phyloP scores from a whole-genome alignment of 2,888 invertebrate species.

The Eupithecia tripunctaria region DNA sequence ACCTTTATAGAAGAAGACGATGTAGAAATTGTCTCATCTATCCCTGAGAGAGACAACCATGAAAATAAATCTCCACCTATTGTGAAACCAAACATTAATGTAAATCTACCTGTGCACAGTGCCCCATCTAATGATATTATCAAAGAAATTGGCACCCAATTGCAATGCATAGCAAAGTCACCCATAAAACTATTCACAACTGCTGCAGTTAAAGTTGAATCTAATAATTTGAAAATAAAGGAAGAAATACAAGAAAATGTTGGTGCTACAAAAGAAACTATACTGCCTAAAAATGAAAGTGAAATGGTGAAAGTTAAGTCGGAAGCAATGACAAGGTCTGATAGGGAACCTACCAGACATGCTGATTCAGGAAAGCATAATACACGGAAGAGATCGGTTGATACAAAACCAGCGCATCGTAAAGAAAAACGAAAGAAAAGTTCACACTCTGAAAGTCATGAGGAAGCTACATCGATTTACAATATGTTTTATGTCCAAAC shows the following conservation, averaged over 20 bases:
- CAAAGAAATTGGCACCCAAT: slow-evolving; percentile 55
- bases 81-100: slow-evolving; percentile 18
- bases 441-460: slow-evolving; percentile 56
- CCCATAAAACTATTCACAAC: slow-evolving; percentile 48
- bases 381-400: slow-evolving; percentile 71
- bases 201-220: slow-evolving; percentile 39
- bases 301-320: slow-evolving; percentile 39
- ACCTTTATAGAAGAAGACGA: slow-evolving; percentile 70
- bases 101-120: slow-evolving; percentile 21
- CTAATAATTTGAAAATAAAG: slow-evolving; percentile 30
- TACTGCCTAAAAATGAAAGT: slow-evolving; percentile 11
- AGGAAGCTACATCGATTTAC: slow-evolving; percentile 57
- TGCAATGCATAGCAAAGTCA: slow-evolving; percentile 52
- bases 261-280: slow-evolving; percentile 30
- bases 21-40: slow-evolving; percentile 23
- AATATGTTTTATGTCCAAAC: slow-evolving; percentile 58
- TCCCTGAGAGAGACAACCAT: slow-evolving; percentile 5
- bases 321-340: slow-evolving; percentile 44
- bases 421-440: slow-evolving; percentile 80
- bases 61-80: slow-evolving; percentile 39
- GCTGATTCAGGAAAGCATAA: slow-evolving; percentile 51
- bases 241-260: slow-evolving; percentile 37
- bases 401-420: slow-evolving; percentile 75
- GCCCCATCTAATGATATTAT: slow-evolving; percentile 43
- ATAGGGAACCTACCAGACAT: slow-evolving; percentile 51